Percentiles rank a stretch among this genome's conserved stretches.
Evolutionary conservation across 2,113 vertebrate genomes (phyloP).

Genomic region (Pionites leucogaster): DNA sequence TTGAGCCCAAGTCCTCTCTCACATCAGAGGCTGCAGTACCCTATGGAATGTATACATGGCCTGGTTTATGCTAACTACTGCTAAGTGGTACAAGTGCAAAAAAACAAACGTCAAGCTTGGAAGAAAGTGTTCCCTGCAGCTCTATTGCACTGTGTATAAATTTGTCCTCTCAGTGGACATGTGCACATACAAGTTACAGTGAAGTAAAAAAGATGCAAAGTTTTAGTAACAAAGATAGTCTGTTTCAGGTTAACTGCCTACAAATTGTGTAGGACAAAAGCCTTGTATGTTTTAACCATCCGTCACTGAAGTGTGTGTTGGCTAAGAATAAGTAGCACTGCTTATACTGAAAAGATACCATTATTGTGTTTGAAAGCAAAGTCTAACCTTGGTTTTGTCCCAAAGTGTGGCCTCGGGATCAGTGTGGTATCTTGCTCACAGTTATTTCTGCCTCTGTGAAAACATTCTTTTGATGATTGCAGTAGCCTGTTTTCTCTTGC

Average conservation of each 20-base stretch:
- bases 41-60: not conserved
- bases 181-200: not conserved
- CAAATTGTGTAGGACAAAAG: not conserved
- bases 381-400: not conserved
- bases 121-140: not conserved
- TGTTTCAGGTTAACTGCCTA: not conserved
- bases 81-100: not conserved
- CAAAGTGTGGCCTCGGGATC: not conserved
- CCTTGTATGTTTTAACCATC: not conserved
- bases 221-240: not conserved
- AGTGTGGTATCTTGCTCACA: not conserved
- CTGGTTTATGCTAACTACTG: not conserved
- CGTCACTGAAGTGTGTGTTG: not conserved
- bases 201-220: not conserved
- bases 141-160: not conserved
- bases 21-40: not conserved
- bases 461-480: not conserved
- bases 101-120: fast-evolving
- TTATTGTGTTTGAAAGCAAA: not conserved
- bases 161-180: not conserved
- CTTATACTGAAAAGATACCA: not conserved
- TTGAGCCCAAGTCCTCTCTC: not conserved
- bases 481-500: not conserved
- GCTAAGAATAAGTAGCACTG: not conserved
- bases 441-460: not conserved